Percentiles rank a stretch among this genome's conserved stretches.
phyloP scores from a whole-genome alignment of 1,140 invertebrate genomes.

The Holotrichia oblita region DNA sequence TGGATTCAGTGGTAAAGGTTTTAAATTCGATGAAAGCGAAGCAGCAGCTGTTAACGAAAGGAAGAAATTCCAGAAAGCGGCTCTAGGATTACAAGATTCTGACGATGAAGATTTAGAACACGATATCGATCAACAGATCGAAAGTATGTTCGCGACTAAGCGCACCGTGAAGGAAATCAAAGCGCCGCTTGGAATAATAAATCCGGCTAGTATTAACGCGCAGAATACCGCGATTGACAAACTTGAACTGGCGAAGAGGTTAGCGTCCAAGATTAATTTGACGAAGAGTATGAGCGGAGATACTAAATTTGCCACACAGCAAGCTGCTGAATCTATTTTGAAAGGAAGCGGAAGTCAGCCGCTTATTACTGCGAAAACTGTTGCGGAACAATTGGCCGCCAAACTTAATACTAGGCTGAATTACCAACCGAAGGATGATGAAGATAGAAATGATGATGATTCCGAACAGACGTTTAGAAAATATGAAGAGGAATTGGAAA shows the following conservation, averaged over 20 bases:
- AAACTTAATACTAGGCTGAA: slow-evolving; percentile 97
- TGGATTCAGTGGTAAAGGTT: slow-evolving; percentile 97
- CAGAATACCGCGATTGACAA: slow-evolving; percentile 75
- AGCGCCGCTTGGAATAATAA: slow-evolving; percentile 63
- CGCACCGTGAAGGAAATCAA: slow-evolving; percentile 94
- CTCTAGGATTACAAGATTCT: slow-evolving; percentile 93
- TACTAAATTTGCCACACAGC: slow-evolving; percentile 89
- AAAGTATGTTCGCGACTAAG: slow-evolving; percentile 96
- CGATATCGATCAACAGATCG: slow-evolving; percentile 98
- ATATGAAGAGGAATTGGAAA: slow-evolving; percentile 99
- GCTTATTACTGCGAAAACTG: slow-evolving; percentile 89
- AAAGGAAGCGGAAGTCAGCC: slow-evolving; percentile 78
- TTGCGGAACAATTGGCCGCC: slow-evolving; percentile 93
- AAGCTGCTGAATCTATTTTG: slow-evolving; percentile 90
- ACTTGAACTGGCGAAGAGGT: slow-evolving; percentile 86
- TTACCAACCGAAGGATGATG: slow-evolving; percentile 90
- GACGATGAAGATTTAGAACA: slow-evolving; percentile 98
- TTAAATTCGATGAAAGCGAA: slow-evolving; percentile 99
- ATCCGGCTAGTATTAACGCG: slow-evolving; percentile 54
- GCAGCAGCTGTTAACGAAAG: slow-evolving; percentile 94
- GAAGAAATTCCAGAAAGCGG: slow-evolving; percentile 98
- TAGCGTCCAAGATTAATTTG: slow-evolving; percentile 91
- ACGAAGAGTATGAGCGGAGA: slow-evolving; percentile 87
- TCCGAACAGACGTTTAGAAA: slow-evolving; percentile 84
- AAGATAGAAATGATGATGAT: slow-evolving; percentile 73